Conservation (phyloP, 2,113 vertebrate genomes). For the Panthera leo region DNA sequence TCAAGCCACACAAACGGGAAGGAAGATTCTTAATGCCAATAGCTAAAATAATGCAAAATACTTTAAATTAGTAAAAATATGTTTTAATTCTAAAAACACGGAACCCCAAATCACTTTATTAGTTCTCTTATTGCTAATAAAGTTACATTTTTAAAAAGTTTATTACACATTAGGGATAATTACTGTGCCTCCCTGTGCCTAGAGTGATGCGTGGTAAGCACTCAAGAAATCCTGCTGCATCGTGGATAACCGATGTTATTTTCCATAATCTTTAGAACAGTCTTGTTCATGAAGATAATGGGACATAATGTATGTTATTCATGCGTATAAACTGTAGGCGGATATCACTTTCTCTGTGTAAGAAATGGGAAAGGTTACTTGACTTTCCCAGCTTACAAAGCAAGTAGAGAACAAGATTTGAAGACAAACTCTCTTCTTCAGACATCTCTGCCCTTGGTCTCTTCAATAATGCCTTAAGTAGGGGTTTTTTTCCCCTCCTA, state of each 20-base stretch:
- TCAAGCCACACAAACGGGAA: neutral
- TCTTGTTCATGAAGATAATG: neutral
- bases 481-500: neutral
- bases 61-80: neutral
- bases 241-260: neutral
- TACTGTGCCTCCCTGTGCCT: neutral
- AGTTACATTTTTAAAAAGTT: neutral
- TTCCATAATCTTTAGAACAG: neutral
- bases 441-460: neutral
- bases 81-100: neutral
- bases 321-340: neutral
- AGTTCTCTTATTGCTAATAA: neutral
- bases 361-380: neutral
- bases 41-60: neutral
- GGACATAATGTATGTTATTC: neutral
- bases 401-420: neutral
- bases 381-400: neutral
- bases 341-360: neutral
- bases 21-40: neutral
- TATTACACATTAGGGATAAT: neutral
- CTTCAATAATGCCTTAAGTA: neutral
- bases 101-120: neutral
- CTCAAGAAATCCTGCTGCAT: neutral
- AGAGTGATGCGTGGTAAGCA: neutral
- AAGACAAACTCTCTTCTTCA: neutral